Percentiles rank a stretch among this genome's conserved stretches.
phyloP scores from a whole-genome alignment of 2,888 invertebrate species.

The Rhaphigaster nebulosa region DNA sequence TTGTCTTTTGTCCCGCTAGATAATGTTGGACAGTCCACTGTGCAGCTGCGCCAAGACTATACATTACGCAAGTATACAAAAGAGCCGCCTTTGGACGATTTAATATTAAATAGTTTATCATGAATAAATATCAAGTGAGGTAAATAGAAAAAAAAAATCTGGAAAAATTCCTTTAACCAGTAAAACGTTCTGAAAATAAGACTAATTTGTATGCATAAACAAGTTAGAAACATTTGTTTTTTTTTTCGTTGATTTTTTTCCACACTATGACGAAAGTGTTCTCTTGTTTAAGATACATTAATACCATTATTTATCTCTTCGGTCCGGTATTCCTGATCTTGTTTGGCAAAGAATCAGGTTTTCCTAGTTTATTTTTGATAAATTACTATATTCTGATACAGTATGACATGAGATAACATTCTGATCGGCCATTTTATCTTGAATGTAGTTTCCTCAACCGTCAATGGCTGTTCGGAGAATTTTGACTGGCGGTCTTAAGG shows the following conservation, averaged over 20 bases:
- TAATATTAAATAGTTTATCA: neutral
- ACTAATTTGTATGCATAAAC: neutral
- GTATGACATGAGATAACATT: too few species aligned
- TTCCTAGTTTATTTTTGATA: neutral
- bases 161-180: neutral
- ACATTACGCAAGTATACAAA: neutral
- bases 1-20: too few species aligned
- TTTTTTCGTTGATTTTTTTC: neutral
- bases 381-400: neutral
- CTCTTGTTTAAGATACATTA: neutral
- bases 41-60: too few species aligned
- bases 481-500: too few species aligned
- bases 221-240: neutral
- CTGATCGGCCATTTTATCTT: too few species aligned
- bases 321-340: neutral
- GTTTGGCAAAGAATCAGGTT: neutral
- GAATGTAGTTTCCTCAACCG: too few species aligned
- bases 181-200: neutral
- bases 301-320: neutral
- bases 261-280: neutral
- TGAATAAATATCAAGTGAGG: neutral
- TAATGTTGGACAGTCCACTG: too few species aligned
- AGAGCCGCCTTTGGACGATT: neutral
- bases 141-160: neutral
- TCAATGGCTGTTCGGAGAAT: too few species aligned